Base-by-base conservation (phyloP, 1,140 invertebrate species). In the Pseudomyrmex gracilis region DNA sequence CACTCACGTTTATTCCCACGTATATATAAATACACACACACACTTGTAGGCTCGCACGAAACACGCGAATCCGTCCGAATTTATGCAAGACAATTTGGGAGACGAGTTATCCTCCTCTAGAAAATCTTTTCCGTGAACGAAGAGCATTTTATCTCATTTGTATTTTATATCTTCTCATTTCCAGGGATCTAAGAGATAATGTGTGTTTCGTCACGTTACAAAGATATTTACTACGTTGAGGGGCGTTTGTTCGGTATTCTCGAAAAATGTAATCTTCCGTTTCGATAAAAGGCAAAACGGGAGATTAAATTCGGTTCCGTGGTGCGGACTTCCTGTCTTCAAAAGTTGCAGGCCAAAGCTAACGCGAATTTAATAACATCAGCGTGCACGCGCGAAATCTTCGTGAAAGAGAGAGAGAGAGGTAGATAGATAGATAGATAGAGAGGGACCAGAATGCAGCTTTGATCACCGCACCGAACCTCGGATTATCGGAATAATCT, bases 351-450 rank as follows among this genome's bases (percentile, higher is more conserved):
- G 12, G 17, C n/a, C 4, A 34, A 66, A 22, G 67, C n/a, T 55
- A 71, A 71, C 47, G 49, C 67, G 67, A 71, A 71, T 71, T 15
- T 71, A 71, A 71, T 71, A 71, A 71, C 49, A 51, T 45, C 49
- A 51, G 8, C 47, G 34, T 34, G 34, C 34, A 34, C 5, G 34
- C 34, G 34, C 34, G 15, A n/a, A 13, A n/a, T 24, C 67, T 12
- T 7, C 47, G 49, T 34, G 5, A 34, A 51, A 51, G 49, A 12
- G 13, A 51, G 0, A 51, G 49, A 51, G 49, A 34, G 34, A 34
- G 34, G 7, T 0, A 51, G 34, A 34, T 0, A 51, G 49, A 51
- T 2, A 51, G 12, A 51, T 9, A 51, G 49, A 51, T 2, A 49
- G 13, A 71, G 13, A 71, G 20, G 15, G n/a, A 8, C 43, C 20